Evolutionary conservation across 2,888 invertebrate species (phyloP).

Genomic region (Caenorhabditis virilis): DNA sequence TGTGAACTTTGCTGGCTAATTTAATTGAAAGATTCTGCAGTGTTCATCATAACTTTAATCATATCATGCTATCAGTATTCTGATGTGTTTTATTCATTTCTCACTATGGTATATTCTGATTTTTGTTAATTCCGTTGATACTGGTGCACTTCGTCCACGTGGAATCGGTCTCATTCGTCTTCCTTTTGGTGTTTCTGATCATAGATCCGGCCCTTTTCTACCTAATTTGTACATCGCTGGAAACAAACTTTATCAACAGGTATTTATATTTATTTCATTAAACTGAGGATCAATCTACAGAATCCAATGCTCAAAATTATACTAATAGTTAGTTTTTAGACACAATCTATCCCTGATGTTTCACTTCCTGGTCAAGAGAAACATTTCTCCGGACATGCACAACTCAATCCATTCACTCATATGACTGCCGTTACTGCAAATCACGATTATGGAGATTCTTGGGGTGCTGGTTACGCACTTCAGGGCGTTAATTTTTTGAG

Average conservation of each 20-base stretch:
- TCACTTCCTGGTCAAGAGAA: slow-evolving; percentile 52
- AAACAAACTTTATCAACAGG: slow-evolving; percentile 51
- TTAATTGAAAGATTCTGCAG: too few relatives aligned
- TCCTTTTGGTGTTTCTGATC: slow-evolving; percentile 53
- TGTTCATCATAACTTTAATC: too few relatives aligned
- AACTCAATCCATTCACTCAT: slow-evolving; percentile 53
- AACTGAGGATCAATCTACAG: too few relatives aligned
- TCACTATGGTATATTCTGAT: too few relatives aligned
- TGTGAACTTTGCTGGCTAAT: too few relatives aligned
- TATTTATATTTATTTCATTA: background rate
- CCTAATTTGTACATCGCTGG: slow-evolving; percentile 53
- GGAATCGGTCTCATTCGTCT: slow-evolving; percentile 51
- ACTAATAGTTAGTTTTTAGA: slow-evolving; percentile 22
- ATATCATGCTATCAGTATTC: too few relatives aligned
- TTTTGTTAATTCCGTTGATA: background rate
- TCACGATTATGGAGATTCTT: slow-evolving; percentile 48
- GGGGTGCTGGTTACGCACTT: slow-evolving; percentile 50
- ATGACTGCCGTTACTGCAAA: slow-evolving; percentile 46
- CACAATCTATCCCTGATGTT: slow-evolving; percentile 50
- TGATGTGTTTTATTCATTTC: too few relatives aligned
- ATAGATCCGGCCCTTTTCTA: slow-evolving; percentile 51
- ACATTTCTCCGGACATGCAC: slow-evolving; percentile 52
- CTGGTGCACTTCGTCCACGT: slow-evolving; percentile 30
- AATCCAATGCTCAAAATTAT: too few relatives aligned
- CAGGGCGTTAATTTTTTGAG: slow-evolving; percentile 52